A percentile compares a stretch with the other conserved stretches of the same genome.
Evolutionary conservation across 64 coral and sea anemone species (phyloP).

Genomic region (Stichodactyla mertensii): DNA sequence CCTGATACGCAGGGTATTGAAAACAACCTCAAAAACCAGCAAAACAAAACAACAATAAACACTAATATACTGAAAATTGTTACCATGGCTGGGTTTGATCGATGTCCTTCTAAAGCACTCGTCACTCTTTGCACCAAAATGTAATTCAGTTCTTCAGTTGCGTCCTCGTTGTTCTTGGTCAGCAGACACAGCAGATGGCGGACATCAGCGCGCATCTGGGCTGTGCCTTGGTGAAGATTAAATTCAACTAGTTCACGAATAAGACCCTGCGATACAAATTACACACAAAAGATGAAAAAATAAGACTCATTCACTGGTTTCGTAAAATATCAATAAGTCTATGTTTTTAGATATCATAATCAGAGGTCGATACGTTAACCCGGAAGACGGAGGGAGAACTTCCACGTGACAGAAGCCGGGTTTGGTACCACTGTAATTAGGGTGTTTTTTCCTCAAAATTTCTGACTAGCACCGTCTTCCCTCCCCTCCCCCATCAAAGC

Average conservation of each 20-base stretch:
- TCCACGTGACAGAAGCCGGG: no score
- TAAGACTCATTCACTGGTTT: no score
- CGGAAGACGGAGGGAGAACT: no score
- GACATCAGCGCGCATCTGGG: slow-evolving; percentile 91
- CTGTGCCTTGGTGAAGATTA: slow-evolving; percentile 96
- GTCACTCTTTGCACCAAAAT: slow-evolving; percentile 81
- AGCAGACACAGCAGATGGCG: slow-evolving; percentile 86
- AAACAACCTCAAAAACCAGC: not conserved
- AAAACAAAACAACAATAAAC: no score
- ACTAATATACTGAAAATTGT: not conserved
- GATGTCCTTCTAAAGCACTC: slow-evolving; percentile 73
- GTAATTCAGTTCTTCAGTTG: slow-evolving; percentile 79
- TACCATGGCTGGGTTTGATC: slow-evolving; percentile 87
- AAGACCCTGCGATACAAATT: slow-evolving; percentile 55
- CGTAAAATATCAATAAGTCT: no score
- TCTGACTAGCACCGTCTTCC: no score
- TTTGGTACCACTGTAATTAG: no score
- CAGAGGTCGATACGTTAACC: no score
- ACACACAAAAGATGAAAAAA: not conserved
- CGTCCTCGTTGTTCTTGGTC: slow-evolving; percentile 83
- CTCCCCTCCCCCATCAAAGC: no score
- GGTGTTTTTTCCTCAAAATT: no score
- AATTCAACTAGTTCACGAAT: slow-evolving; percentile 91
- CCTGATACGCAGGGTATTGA: slow-evolving; percentile 15
- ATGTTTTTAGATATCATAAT: no score